These are phyloP conservation scores for Platycheirus rosarum DNA, from an alignment of 2,888 invertebrate species.

Conservation along the genomic window DNA sequence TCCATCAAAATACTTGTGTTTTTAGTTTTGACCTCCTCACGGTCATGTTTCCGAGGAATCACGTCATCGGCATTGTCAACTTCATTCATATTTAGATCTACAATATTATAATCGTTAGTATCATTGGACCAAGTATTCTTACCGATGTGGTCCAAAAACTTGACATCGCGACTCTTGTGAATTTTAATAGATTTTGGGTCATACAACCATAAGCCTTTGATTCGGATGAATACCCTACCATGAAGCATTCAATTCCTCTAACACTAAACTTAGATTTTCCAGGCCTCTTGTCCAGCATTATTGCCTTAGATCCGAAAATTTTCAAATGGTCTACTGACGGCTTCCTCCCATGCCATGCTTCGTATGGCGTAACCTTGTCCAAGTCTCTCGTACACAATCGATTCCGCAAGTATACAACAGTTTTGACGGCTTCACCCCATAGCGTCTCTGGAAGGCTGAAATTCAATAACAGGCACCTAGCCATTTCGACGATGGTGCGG, in stretches of 20 bases:
- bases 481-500: conserved; percentile 13
- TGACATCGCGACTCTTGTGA: conserved; percentile 18
- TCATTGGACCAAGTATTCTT: conserved; percentile 4
- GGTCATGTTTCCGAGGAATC: conserved; percentile 1
- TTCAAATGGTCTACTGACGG: conserved; percentile 7
- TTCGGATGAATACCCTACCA: conserved; percentile 12
- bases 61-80: background rate
- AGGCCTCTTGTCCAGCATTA: conserved; percentile 1
- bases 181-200: conserved; percentile 5
- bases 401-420: conserved; percentile 64
- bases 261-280: conserved; percentile 7
- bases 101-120: conserved; percentile 11
- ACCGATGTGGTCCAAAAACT: conserved; percentile 17
- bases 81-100: background rate
- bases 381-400: background rate
- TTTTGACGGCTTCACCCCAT: background rate
- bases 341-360: conserved; percentile 10
- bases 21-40: background rate
- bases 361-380: conserved; percentile 1
- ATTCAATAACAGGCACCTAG: background rate
- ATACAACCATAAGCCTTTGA: conserved; percentile 23
- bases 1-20: background rate
- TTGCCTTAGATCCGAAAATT: conserved; percentile 9
- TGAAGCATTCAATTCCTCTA: conserved; percentile 8
- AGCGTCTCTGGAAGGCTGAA: background rate